phyloP scores from a whole-genome alignment of 2,888 invertebrate species.

The Chrysolina oricalcia region DNA sequence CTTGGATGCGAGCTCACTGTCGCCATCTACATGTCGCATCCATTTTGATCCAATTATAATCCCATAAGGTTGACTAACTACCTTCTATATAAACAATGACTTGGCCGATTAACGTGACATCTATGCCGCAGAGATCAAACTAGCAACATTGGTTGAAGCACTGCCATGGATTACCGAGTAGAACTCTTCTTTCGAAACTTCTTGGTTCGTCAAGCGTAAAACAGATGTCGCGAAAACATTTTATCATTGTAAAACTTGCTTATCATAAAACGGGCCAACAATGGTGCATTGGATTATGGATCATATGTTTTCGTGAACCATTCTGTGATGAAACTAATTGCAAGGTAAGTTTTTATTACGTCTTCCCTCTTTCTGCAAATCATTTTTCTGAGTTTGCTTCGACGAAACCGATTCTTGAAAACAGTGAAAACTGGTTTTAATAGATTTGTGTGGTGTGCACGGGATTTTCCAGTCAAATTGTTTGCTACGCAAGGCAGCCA shows the following conservation, averaged over 20 bases:
- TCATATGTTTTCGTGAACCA: constrained; percentile 62
- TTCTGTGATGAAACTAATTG: constrained; percentile 52
- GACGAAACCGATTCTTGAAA: constrained; percentile 36
- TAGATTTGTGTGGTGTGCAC: constrained; percentile 66
- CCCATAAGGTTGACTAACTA: too few relatives aligned
- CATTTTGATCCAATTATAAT: too few relatives aligned
- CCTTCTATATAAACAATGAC: too few relatives aligned
- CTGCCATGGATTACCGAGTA: not conserved
- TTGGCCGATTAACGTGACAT: too few relatives aligned
- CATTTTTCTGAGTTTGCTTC: constrained; percentile 5
- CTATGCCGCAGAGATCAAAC: too few relatives aligned
- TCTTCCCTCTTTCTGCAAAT: constrained; percentile 34
- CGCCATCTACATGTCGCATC: too few relatives aligned
- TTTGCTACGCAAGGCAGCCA: constrained; percentile 52
- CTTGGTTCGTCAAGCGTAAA: not conserved
- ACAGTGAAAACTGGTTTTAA: constrained; percentile 58
- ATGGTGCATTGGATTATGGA: constrained; percentile 62
- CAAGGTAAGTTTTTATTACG: constrained; percentile 55
- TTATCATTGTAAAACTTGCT: constrained; percentile 61
- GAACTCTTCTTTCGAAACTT: not conserved
- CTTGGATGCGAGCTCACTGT: too few relatives aligned
- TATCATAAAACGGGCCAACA: constrained; percentile 61
- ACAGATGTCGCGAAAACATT: constrained; percentile 25
- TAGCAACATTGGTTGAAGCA: too few relatives aligned
- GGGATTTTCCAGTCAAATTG: constrained; percentile 64